phyloP scores from a whole-genome alignment of 2,888 invertebrate genomes.

The Stratiomys singularior region DNA sequence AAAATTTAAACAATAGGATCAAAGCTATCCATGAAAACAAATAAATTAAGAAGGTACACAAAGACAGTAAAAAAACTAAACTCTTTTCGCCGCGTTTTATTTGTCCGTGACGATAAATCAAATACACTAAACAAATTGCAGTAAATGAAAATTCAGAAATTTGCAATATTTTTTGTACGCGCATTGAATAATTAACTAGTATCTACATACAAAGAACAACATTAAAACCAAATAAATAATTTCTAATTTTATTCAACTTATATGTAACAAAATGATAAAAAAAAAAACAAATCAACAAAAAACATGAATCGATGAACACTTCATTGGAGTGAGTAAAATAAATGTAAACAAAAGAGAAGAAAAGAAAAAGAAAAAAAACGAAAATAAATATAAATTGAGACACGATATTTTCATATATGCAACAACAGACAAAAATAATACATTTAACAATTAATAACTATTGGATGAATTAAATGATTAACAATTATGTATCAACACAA shows the following conservation, averaged over 20 bases:
- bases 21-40: slow-evolving; percentile 5
- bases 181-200: slow-evolving; percentile 38
- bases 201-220: slow-evolving; percentile 30
- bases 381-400: slow-evolving; percentile 48
- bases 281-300: slow-evolving; percentile 36
- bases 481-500: slow-evolving; percentile 46
- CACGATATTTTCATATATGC: slow-evolving; percentile 52
- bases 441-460: slow-evolving; percentile 34
- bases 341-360: slow-evolving; percentile 45
- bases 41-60: not conserved
- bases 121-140: slow-evolving; percentile 27
- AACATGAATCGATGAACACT: slow-evolving; percentile 6
- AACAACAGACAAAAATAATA: slow-evolving; percentile 45
- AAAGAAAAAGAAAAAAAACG: slow-evolving; percentile 46
- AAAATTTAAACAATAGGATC: not conserved
- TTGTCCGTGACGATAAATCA: not conserved
- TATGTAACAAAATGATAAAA: slow-evolving; percentile 16
- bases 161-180: slow-evolving; percentile 51
- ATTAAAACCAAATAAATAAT: slow-evolving; percentile 30
- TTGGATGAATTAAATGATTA: slow-evolving; percentile 46
- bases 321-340: slow-evolving; percentile 14
- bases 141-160: slow-evolving; percentile 37
- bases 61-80: slow-evolving; percentile 5
- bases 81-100: slow-evolving; percentile 2
- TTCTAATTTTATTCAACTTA: slow-evolving; percentile 26